phyloP scores from a whole-genome alignment of 2,797 vertebrate species.

The Carcharodon carcharias region DNA sequence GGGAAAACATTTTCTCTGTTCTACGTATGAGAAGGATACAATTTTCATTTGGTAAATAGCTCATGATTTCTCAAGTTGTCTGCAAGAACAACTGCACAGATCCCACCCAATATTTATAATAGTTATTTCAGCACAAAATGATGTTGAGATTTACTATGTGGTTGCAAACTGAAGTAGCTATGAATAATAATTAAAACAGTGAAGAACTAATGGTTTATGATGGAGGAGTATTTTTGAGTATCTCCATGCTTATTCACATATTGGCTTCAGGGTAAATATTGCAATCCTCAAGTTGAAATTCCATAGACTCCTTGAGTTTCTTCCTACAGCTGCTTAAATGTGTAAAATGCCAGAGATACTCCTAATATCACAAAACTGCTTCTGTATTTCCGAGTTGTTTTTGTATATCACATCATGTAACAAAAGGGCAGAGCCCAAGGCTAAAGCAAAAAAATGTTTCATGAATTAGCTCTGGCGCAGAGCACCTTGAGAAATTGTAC shows the following conservation, averaged over 20 bases:
- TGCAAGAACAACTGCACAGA: not conserved
- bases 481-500: not conserved
- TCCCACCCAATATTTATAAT: not conserved
- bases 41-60: not conserved
- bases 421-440: constrained; percentile 24
- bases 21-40: not conserved
- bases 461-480: constrained; percentile 19
- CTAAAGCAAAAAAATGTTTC: not conserved
- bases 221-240: not conserved
- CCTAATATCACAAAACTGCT: constrained; percentile 13
- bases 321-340: not conserved
- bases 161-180: not conserved
- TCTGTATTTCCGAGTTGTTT: not conserved
- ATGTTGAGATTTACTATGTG: not conserved
- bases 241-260: not conserved
- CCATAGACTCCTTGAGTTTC: not conserved
- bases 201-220: not conserved
- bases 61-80: not conserved
- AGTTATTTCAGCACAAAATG: not conserved
- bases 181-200: constrained; percentile 6
- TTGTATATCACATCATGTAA: not conserved
- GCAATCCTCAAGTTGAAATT: not conserved
- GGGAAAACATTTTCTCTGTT: not conserved
- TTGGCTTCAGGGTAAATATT: not conserved
- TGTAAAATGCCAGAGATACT: not conserved